These are phyloP conservation scores for Doris montereyensis DNA, from an alignment of 2,888 invertebrate genomes.

Conservation along the genomic window DNA sequence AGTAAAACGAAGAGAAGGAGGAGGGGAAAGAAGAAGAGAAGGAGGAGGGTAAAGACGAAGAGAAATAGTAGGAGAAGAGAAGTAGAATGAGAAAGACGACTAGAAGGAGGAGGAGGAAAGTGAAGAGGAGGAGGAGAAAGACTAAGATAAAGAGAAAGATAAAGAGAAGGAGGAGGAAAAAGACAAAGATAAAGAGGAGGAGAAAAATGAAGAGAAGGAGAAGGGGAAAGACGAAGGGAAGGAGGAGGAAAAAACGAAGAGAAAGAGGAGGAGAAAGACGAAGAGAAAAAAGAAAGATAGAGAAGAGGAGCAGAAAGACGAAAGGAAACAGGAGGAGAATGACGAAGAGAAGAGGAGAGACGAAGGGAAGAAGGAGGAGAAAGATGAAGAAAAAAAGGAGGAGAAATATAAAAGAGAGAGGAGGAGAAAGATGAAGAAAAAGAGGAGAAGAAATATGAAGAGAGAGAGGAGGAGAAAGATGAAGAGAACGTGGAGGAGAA, in stretches of 20 bases:
- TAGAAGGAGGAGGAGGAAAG: not conserved
- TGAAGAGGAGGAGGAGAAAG: not conserved
- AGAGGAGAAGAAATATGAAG: not conserved
- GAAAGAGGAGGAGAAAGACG: too few species aligned
- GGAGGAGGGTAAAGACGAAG: not conserved
- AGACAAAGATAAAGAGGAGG: not conserved
- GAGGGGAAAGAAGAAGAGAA: not conserved
- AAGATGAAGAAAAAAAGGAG: not conserved
- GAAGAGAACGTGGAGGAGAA: slow-evolving; percentile 10
- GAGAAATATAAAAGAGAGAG: not conserved
- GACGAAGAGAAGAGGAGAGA: not conserved
- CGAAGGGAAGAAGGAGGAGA: not conserved
- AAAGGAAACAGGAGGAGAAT: not conserved
- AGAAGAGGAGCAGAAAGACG: not conserved
- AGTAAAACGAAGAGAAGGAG: not conserved
- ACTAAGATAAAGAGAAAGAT: not conserved
- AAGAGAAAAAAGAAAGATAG: not conserved
- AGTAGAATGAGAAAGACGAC: not conserved
- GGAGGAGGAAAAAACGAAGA: not conserved
- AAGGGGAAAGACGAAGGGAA: not conserved
- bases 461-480: not conserved
- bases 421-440: not conserved
- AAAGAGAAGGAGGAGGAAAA: not conserved
- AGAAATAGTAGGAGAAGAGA: not conserved
- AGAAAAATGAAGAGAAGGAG: not conserved